phyloP scores from a whole-genome alignment of 1,140 invertebrate species.

The Caenorhabditis briggsae region DNA sequence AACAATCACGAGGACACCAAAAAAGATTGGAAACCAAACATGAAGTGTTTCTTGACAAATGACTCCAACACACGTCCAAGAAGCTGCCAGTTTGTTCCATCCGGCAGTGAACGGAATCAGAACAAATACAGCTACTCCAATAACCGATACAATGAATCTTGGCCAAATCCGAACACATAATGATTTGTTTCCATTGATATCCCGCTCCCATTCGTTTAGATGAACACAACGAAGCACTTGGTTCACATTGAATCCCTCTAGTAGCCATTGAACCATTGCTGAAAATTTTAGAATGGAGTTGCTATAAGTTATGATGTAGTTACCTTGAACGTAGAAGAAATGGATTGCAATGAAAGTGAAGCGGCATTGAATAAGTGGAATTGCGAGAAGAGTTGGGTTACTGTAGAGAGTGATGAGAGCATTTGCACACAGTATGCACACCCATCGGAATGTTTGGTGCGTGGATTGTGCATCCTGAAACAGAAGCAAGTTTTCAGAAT shows the following conservation, averaged over 20 bases:
- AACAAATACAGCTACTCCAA: background rate
- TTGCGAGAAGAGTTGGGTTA: background rate
- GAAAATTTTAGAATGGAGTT: background rate
- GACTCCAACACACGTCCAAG: slow-evolving; percentile 20
- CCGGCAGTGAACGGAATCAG: background rate
- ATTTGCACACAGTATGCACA: background rate
- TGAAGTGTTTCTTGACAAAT: background rate
- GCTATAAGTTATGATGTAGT: background rate
- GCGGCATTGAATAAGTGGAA: background rate
- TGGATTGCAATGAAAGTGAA: slow-evolving; percentile 18
- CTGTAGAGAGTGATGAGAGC: background rate
- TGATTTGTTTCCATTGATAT: background rate
- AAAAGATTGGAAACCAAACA: slow-evolving; percentile 12
- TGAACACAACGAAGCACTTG: background rate
- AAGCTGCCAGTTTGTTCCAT: background rate
- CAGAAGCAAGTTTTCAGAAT: background rate
- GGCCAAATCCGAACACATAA: background rate
- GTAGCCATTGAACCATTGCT: slow-evolving; percentile 8
- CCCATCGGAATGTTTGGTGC: background rate
- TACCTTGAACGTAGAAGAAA: background rate
- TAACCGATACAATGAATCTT: background rate
- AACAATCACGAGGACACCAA: background rate
- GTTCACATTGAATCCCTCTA: slow-evolving; percentile 20
- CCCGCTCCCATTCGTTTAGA: slow-evolving; percentile 3
- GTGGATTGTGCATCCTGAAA: slow-evolving; percentile 20